phyloP scores from a whole-genome alignment of 2,888 invertebrate species.

The Cantharis nigra region DNA sequence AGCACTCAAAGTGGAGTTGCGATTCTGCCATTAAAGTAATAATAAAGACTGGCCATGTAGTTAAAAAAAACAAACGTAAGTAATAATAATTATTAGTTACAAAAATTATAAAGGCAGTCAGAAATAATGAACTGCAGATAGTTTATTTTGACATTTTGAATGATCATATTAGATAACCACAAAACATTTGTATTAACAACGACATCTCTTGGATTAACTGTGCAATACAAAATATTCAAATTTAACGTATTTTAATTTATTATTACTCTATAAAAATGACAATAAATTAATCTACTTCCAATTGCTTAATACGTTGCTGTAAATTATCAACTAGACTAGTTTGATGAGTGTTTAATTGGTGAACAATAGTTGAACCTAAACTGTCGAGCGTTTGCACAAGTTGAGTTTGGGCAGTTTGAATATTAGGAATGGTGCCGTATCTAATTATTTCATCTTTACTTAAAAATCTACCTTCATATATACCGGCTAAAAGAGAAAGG shows the following conservation, averaged over 20 bases:
- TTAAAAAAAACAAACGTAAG: neutral
- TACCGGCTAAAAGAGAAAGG: conserved; percentile 63
- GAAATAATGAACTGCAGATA: no score
- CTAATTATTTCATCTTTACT: conserved; percentile 70
- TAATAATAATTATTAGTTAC: no score
- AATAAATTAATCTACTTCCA: conserved; percentile 35
- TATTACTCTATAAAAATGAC: neutral
- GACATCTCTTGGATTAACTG: neutral
- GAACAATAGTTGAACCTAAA: conserved; percentile 67
- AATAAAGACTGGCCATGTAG: neutral
- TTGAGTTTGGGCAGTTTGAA: conserved; percentile 68
- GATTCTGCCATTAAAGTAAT: conserved; percentile 9
- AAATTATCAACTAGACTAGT: conserved; percentile 69
- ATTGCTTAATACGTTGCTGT: conserved; percentile 61
- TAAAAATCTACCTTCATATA: conserved; percentile 70
- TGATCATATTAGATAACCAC: neutral
- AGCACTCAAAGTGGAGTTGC: conserved; percentile 44
- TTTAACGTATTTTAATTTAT: neutral
- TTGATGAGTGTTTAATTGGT: conserved; percentile 71
- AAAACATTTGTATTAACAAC: no score
- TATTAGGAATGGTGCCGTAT: conserved; percentile 67
- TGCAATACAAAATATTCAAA: no score
- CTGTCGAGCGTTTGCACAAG: conserved; percentile 71
- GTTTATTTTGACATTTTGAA: neutral
- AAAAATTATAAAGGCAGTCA: no score